Percentiles rank a stretch among this genome's conserved stretches.
Evolutionary conservation across 1,140 invertebrate species (phyloP).

Genomic region (Panulirus ornatus): DNA sequence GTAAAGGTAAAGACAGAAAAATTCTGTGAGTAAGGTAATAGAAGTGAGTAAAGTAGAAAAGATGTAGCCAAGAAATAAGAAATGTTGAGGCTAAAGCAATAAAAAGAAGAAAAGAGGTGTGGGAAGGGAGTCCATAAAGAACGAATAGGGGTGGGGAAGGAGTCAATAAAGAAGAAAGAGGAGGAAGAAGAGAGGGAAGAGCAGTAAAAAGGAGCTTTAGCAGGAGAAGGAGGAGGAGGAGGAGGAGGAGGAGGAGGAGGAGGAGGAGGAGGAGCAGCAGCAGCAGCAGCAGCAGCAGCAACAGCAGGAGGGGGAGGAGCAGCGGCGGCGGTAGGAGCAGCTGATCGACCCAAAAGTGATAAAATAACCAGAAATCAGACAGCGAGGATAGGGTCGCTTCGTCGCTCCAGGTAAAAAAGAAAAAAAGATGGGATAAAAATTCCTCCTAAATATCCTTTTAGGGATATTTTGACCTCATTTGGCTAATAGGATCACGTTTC

Average conservation of each 20-base stretch:
- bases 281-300: neutral
- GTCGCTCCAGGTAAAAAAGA: too few species aligned
- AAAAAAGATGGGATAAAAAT: too few species aligned
- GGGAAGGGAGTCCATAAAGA: neutral
- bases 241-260: neutral
- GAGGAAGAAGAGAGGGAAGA: neutral
- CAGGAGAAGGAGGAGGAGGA: neutral
- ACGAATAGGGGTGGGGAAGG: neutral
- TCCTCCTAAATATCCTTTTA: too few species aligned
- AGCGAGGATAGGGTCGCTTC: too few species aligned
- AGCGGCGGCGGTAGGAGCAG: constrained; percentile 1
- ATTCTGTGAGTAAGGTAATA: neutral
- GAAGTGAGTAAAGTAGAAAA: neutral
- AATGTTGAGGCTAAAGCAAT: neutral
- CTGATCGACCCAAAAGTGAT: too few species aligned
- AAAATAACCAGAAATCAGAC: too few species aligned
- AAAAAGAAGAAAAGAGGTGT: neutral
- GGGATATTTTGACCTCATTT: too few species aligned
- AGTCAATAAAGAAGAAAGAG: neutral
- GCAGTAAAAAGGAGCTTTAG: neutral
- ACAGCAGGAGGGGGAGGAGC: neutral
- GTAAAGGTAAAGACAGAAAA: neutral
- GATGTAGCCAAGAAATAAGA: neutral
- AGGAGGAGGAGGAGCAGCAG: neutral
- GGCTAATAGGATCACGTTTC: too few species aligned